Evolutionary conservation across 2,113 vertebrate species (phyloP).

Genomic region (Rhagologus leucostigma): DNA sequence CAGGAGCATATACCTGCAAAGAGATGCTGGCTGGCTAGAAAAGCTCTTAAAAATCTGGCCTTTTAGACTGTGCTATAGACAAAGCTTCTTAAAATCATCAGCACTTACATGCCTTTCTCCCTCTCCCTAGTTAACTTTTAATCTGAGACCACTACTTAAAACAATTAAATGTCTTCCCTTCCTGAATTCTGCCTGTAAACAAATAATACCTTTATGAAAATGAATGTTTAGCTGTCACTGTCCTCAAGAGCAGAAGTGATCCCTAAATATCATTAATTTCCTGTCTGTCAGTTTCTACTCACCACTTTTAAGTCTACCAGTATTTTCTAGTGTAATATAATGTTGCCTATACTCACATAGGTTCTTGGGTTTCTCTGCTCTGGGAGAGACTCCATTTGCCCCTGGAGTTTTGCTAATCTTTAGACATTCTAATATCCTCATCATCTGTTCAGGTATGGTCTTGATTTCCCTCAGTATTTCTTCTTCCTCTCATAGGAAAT

Average conservation of each 20-base stretch:
- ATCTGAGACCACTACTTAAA: not conserved
- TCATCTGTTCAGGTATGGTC: constrained; percentile 46
- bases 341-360: not conserved
- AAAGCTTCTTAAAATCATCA: not conserved
- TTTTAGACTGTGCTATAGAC: not conserved
- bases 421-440: constrained; percentile 46
- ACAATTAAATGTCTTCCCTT: not conserved
- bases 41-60: not conserved
- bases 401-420: constrained; percentile 2
- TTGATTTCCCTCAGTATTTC: constrained; percentile 52
- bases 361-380: not conserved
- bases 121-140: not conserved
- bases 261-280: not conserved
- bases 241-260: not conserved
- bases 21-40: not conserved
- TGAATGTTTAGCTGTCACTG: not conserved
- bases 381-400: not conserved
- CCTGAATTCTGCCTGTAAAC: not conserved
- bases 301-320: not conserved
- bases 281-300: not conserved
- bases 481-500: constrained; percentile 38
- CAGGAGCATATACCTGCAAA: not conserved
- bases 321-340: not conserved
- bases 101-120: not conserved
- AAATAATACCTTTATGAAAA: not conserved